These are phyloP conservation scores for Choloepus didactylus DNA, from an alignment of 2,797 vertebrate genomes.

Conservation along the genomic window DNA sequence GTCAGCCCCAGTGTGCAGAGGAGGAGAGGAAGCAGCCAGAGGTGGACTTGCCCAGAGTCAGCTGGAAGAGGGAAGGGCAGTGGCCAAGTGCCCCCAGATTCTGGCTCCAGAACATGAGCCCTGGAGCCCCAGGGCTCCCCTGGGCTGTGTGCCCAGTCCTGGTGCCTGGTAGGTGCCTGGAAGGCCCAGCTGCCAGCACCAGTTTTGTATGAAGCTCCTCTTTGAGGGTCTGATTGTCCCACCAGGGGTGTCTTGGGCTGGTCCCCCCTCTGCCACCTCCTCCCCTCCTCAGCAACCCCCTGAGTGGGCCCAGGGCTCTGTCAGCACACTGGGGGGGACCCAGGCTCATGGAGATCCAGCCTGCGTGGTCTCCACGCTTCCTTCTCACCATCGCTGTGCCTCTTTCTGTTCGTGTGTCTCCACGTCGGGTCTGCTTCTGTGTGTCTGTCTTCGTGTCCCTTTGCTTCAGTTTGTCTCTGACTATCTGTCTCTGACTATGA, in stretches of 20 bases:
- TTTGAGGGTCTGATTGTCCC: neutral
- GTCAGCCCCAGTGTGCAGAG: neutral
- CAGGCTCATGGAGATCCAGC: neutral
- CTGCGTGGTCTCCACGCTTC: neutral
- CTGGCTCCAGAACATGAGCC: neutral
- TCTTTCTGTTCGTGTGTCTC: too few species aligned
- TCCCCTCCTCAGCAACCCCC: too few species aligned
- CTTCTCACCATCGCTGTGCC: too few species aligned
- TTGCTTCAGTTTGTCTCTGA: too few species aligned
- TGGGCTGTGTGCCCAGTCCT: too few species aligned
- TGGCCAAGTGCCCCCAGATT: rapidly evolving
- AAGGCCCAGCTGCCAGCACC: neutral
- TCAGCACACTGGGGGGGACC: too few species aligned
- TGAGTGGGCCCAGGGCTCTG: too few species aligned
- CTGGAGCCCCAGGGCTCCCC: too few species aligned
- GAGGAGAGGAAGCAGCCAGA: neutral
- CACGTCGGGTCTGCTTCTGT: too few species aligned
- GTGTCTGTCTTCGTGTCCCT: too few species aligned
- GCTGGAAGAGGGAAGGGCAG: neutral
- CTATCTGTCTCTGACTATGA: neutral
- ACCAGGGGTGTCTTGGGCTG: too few species aligned
- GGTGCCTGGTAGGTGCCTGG: neutral
- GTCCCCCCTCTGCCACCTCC: too few species aligned
- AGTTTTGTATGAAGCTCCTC: neutral
- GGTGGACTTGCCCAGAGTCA: neutral